Evolutionary conservation across 2,888 invertebrate species (phyloP).

Genomic region (Caenorhabditis sp.): DNA sequence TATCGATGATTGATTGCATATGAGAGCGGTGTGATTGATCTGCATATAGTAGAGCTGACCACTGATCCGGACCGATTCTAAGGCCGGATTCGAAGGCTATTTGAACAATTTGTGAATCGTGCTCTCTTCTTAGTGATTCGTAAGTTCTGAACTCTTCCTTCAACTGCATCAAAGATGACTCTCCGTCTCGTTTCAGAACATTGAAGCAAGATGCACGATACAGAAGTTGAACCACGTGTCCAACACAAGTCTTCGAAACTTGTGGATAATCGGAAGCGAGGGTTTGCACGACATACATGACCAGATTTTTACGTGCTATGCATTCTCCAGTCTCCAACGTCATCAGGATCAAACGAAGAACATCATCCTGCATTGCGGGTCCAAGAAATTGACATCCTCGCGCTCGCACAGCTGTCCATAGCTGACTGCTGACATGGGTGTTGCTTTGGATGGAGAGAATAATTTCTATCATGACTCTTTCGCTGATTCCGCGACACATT

Average conservation of each 20-base stretch:
- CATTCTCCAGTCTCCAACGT: conserved; percentile 90
- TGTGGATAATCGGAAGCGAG: conserved; percentile 90
- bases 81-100: conserved; percentile 98
- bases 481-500: conserved; percentile 94
- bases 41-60: conserved; percentile 96
- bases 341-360: conserved; percentile 91
- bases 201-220: conserved; percentile 99
- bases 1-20: conserved; percentile 89
- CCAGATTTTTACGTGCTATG: conserved; percentile 86
- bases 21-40: conserved; percentile 96
- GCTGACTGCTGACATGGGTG: conserved; percentile 93
- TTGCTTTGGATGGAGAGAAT: conserved; percentile 94
- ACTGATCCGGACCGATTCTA: conserved; percentile 97
- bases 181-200: conserved; percentile 90
- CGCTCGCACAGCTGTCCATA: conserved; percentile 97
- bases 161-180: conserved; percentile 96
- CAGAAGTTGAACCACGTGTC: conserved; percentile 97
- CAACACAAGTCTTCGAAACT: conserved; percentile 97
- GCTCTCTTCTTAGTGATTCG: conserved; percentile 93
- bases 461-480: conserved; percentile 87
- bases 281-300: conserved; percentile 98
- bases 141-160: conserved; percentile 87
- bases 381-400: conserved; percentile 98
- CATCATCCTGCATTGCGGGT: conserved; percentile 99
- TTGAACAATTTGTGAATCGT: conserved; percentile 96